Conservation (phyloP, 2,888 invertebrate species). For the Metellina segmentata region DNA sequence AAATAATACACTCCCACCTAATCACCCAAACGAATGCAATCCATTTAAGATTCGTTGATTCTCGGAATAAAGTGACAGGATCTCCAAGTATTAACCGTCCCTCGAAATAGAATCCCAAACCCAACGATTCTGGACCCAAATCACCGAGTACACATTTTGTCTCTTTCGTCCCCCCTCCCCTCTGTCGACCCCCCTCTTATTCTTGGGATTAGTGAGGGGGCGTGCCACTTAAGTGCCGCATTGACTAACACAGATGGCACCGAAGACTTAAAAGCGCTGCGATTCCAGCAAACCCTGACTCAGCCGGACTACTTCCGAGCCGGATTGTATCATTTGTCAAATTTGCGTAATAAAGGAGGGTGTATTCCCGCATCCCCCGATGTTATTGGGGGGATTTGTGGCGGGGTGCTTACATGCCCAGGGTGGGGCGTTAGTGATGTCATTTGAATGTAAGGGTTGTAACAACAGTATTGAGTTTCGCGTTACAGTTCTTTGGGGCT, state of each 20-base stretch:
- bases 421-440: constrained; percentile 31
- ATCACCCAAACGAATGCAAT: no score
- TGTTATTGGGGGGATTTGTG: constrained; percentile 48
- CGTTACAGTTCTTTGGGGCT: neutral
- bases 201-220: constrained; percentile 31
- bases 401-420: neutral
- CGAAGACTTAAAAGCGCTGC: constrained; percentile 44
- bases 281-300: constrained; percentile 37
- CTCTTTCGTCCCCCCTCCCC: neutral
- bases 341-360: constrained; percentile 71
- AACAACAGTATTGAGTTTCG: constrained; percentile 27
- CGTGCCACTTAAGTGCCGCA: constrained; percentile 41
- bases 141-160: constrained; percentile 34
- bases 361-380: neutral
- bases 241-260: constrained; percentile 47
- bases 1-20: no score
- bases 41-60: no score
- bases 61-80: no score
- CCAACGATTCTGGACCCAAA: neutral
- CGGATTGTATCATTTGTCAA: constrained; percentile 66
- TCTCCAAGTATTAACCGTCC: no score
- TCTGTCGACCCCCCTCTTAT: neutral
- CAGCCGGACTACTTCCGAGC: constrained; percentile 36
- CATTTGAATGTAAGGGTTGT: constrained; percentile 42
- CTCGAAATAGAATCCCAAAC: no score